Base-by-base conservation (phyloP, 2,113 vertebrate species). In the Cettia cetti region DNA sequence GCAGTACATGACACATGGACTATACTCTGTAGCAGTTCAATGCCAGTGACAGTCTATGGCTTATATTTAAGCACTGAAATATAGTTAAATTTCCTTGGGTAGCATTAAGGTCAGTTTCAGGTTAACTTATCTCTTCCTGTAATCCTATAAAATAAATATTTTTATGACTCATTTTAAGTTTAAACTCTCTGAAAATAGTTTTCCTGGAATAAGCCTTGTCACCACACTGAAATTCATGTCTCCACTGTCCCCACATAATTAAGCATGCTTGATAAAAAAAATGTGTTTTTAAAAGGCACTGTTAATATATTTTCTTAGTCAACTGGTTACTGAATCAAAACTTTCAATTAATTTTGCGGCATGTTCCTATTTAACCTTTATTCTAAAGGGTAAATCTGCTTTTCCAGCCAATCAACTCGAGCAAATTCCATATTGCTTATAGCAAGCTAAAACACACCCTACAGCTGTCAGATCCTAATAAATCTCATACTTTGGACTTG, bases 341-440 rank as follows among this genome's bases (percentile, higher is more conserved):
- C 5, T 86, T 83, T 71, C 21, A 57, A 75, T 66, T 60, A 12
- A 30, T 74, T 86, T 81, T 86, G 45, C 56, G 74, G 27, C 22
- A 40, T 56, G 11, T 75, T 94, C 53, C 33, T 95, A 30, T 56
- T 23, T 68, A 82, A 65, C 16, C 31, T 83, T 90, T 86, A 82
- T 90, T 90, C 35, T 61, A 30, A 66, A 52, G 50, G 7, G 4
- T 86, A 92, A 77, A 81, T 65, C 22, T 86, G 15, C 45, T 85
- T 82, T 86, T 96, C 60, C 33, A 96, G 72, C 45, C 61, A 71
- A 92, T 89, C 90, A 68, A 56, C 18, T 81, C 60, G 39, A 52
- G 56, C 64, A 95, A 95, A 96, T 94, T 96, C 90, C 95, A 83
- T 72, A 86, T 89, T 92, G 86, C 80, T 96, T 94, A 83, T 89